Evolutionary conservation across 2,113 vertebrate species (phyloP), one percentile per base, ranked within the genome.

Genomic region (Grammomys dolichurus): DNA sequence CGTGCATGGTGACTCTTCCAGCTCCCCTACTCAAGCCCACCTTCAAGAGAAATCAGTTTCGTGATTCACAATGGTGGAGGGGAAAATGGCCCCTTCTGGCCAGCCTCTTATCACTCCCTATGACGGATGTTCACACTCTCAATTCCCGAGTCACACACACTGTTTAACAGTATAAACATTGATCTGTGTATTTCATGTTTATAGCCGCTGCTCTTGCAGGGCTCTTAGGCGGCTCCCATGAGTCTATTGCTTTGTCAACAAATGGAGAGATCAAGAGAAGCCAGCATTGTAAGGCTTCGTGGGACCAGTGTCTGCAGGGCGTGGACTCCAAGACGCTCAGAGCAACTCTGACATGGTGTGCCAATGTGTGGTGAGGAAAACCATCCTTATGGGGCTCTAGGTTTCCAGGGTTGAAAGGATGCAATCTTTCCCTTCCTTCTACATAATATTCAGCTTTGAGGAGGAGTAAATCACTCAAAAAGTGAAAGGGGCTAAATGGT

Each of bases 141-240:
- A 22, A n/a, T 58, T 78, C 54, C 72, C 3, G 12, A 93, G 90
- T 69, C 90, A 33, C 87, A 91, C 92, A 82, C 0, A 0, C 88
- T 73, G 67, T 58, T 88, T 73, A 93, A 92, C 36, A 73, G 76
- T 56, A 82, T 89, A 95, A 93, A 69, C 88, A 78, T 73, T 46
- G 94, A 96, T 95, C 90, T 65, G 11, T 78, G 48, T 56, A 69
- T 56, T 84, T 88, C 88, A 91, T n/a, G 5, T 89, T 89, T 78
- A 58, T 26, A 56, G 81, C 72, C 10, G 6, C 51, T 73, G 33
- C 48, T 94, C 69, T 20, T 11, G 13, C 63, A 46, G 88, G 51
- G 12, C 67, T 86, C 87, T 88, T 11, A n/a, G 70, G 54, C 36
- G 72, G 43, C 76, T 85, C 69, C 51, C 26, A 2, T 13, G 33